phyloP scores from a whole-genome alignment of 2,113 vertebrate genomes.

The Alligator mississippiensis region DNA sequence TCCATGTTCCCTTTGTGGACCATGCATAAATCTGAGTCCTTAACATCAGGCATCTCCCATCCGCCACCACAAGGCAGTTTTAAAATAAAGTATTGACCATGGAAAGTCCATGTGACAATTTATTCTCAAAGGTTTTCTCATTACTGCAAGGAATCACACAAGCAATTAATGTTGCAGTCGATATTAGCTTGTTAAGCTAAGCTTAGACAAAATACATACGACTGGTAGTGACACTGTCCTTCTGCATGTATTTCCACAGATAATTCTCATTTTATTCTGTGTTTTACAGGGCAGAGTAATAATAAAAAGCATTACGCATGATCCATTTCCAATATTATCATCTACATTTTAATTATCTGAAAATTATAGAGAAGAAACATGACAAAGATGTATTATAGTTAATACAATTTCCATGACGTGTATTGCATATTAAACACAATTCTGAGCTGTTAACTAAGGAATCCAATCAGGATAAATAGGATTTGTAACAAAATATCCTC shows the following conservation, averaged over 20 bases:
- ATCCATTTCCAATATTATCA: slow-evolving; percentile 24
- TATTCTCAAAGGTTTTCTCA: background rate
- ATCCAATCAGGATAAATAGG: background rate
- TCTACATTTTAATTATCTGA: slow-evolving; percentile 34
- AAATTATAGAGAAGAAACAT: slow-evolving; percentile 26
- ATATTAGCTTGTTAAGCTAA: background rate
- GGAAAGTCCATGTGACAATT: background rate
- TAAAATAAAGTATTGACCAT: background rate
- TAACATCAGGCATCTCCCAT: background rate
- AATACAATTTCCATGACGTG: slow-evolving; percentile 9
- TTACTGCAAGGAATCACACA: background rate
- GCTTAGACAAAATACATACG: background rate
- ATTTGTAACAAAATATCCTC: background rate
- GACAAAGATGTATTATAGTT: background rate
- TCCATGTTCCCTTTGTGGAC: background rate
- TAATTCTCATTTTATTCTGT: background rate
- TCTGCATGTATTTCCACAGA: background rate
- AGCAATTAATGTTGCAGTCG: background rate
- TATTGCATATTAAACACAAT: slow-evolving; percentile 6
- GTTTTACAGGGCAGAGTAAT: background rate
- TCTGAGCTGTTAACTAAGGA: background rate
- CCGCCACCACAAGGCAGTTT: background rate
- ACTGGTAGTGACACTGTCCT: background rate
- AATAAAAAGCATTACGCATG: slow-evolving; percentile 20
- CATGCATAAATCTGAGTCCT: background rate